A percentile compares a stretch with the other conserved stretches of the same genome.
Evolutionary conservation across 2,797 vertebrate species (phyloP).

Genomic region (Hippocampus kuda): DNA sequence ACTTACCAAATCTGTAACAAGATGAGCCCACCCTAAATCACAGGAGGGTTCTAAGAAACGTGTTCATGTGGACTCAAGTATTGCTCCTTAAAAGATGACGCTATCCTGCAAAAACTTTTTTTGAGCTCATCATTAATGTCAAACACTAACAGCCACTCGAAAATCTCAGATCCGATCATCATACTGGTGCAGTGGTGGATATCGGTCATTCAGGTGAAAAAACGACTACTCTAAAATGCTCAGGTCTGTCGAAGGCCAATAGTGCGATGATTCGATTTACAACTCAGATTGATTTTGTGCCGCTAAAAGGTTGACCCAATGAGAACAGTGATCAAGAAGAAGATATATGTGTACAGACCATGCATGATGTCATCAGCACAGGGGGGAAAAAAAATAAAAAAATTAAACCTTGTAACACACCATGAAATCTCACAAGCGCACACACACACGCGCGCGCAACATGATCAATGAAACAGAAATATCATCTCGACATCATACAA

Average conservation of each 20-base stretch:
- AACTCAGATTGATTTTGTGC: constrained; percentile 2
- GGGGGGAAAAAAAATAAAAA: constrained; percentile 6
- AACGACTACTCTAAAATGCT: not conserved
- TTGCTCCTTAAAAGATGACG: not conserved
- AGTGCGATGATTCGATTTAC: not conserved
- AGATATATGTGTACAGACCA: constrained; percentile 31
- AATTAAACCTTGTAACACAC: constrained; percentile 31
- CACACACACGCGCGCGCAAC: constrained; percentile 23
- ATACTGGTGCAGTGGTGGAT: not conserved
- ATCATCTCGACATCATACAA: constrained; percentile 57
- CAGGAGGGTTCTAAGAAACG: not conserved
- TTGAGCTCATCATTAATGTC: not conserved
- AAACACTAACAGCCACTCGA: not conserved
- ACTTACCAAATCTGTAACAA: constrained; percentile 49
- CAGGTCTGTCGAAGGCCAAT: not conserved
- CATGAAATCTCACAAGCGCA: constrained; percentile 37
- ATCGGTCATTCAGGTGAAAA: not conserved
- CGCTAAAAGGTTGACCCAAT: constrained; percentile 28
- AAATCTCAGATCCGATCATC: not conserved
- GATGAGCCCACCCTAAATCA: not conserved
- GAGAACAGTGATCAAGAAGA: constrained; percentile 48
- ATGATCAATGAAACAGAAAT: constrained; percentile 50
- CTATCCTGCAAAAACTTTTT: not conserved
- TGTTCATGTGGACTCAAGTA: not conserved
- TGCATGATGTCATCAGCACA: constrained; percentile 43